Evolutionary conservation across 2,888 invertebrate species (phyloP), one percentile per base, ranked within the genome.

Genomic region (Plebejus argus): DNA sequence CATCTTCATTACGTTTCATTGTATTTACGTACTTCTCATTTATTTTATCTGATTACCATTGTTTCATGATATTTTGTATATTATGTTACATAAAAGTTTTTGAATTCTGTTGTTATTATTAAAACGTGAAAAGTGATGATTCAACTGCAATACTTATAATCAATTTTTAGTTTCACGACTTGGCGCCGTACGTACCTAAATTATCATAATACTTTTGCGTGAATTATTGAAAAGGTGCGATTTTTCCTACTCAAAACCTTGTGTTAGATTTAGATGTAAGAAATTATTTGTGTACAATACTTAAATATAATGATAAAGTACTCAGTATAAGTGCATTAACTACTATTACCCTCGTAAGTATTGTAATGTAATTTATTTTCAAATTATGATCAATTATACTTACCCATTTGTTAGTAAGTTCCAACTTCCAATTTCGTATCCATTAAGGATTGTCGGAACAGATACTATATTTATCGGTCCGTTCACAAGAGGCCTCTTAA

Each of bases 331-430:
- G 8, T 15, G 7, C n/a, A 8, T 7, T 58, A 20, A 1, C n/a
- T n/a, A n/a, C n/a, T n/a, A n/a, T n/a, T n/a, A 8, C 20, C 20
- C 53, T 18, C 53, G 4, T 53, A 53, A 61, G n/a, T 20, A 10
- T 10, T 61, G 10, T 20, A 61, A 61, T 45, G n/a, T 45, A 15
- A 49, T 49, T 23, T 74, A 49, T 49, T 45, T 74, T 39, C 15
- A 5, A 45, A 74, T 20, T 2, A 18, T 23, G 45, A 76, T 61
- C 76, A 76, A 56, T 18, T 53, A 18, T 10, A 84, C 90, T 88
- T 82, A 93, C 93, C 90, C 88, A 81, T 90, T 91, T n/a, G 91
- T 91, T 70, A 92, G 83, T 72, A 93, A 84, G 85, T 90, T 92
- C 93, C 93, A 93, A 79, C 92, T 91, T 3, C 87, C 89, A 75